A percentile compares a stretch with the other conserved stretches of the same genome.
These are phyloP conservation scores for Pangasius mekongensis DNA, from an alignment of 2,797 vertebrate species.

Conservation along the genomic window DNA sequence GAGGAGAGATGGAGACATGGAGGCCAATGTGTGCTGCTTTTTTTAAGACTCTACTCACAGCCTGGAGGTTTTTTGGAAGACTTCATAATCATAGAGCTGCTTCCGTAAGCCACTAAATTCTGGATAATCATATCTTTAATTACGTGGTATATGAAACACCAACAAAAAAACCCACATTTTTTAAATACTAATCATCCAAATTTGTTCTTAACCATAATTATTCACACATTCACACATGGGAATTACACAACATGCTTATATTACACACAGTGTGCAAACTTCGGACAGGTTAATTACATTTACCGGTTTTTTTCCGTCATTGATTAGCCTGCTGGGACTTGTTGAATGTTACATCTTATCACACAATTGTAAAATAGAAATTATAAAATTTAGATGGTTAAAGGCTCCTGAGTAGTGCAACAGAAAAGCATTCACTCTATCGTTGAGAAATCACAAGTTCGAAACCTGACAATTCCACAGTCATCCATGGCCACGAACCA, in stretches of 20 bases:
- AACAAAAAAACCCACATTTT: not conserved
- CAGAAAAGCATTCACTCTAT: not conserved
- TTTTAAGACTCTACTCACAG: constrained; percentile 18
- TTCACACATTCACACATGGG: no score
- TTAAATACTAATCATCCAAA: not conserved
- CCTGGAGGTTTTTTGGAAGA: not conserved
- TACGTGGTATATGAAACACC: not conserved
- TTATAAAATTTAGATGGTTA: not conserved
- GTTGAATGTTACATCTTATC: not conserved
- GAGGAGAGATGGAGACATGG: constrained; percentile 22
- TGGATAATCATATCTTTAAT: not conserved
- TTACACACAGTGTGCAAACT: not conserved
- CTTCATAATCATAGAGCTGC: not conserved
- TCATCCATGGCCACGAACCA: not conserved
- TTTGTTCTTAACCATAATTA: not conserved
- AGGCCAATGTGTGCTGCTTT: constrained; percentile 18
- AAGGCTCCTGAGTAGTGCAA: not conserved
- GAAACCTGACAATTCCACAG: not conserved
- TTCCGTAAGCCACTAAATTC: not conserved
- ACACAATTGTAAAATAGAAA: not conserved
- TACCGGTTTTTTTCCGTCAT: not conserved
- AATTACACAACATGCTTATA: not conserved
- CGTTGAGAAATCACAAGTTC: no score
- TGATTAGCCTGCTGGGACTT: not conserved
- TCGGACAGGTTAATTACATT: not conserved